Base-by-base conservation (phyloP, 2,888 invertebrate species). In the Ethmia dodecea region DNA sequence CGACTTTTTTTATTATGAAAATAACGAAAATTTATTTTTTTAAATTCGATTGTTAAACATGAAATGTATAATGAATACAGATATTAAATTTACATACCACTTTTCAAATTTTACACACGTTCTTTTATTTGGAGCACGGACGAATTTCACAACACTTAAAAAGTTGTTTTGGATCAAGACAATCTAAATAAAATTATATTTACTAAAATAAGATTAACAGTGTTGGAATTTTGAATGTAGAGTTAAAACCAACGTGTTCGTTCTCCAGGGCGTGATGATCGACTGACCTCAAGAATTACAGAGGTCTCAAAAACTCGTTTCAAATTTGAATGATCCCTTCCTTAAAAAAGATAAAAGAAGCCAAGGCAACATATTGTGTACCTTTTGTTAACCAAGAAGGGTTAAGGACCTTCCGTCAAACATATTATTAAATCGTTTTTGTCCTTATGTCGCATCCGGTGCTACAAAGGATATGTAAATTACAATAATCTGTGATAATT, bases 391-490 rank as follows among this genome's bases (percentile, higher is more conserved):
- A 55, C 51, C 37, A 77, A 74, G 74, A 83, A 79, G 81, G 84
- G 83, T 80, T 79, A 78, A 78, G 71, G 75, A 75, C 73, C 69
- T 63, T 44, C 63, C 70, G 70, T 71, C 73, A 70, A 78, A 79
- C 73, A 75, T 83, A 74, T 80, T 83, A 84, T 86, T 84, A 84
- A 80, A 83, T 75, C 79, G 78, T 86, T 84, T 84, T 83, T 83
- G 79, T 83, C 81, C 81, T 76, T 69, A 64, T 73, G 74, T 66
- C 66, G 68, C 66, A 78, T 86, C 84, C 84, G 81, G 83, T 72
- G 50, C 64, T 61, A 73, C 72, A 77, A 77, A 71, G 78, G 71
- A 81, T 77, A 83, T 81, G 71, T 80, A 83, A 83, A 84, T 84
- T 77, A 80, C 70, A 63, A 74, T 78, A 80, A 83, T 81, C 81